Evolutionary conservation across 2,888 invertebrate species (phyloP).

Genomic region (Saturnia japonica): DNA sequence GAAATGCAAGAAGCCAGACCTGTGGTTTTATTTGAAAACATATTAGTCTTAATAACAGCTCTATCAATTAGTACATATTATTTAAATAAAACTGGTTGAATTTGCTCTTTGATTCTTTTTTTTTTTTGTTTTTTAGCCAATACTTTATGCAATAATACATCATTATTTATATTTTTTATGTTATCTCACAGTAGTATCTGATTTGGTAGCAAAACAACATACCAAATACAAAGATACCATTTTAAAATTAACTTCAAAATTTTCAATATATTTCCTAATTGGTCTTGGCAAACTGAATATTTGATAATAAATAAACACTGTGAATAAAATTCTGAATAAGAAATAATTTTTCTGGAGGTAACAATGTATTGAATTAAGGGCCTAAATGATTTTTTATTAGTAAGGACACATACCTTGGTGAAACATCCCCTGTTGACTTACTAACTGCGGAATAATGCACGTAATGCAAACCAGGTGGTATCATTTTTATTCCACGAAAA

Average conservation of each 20-base stretch:
- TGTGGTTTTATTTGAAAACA: slow-evolving; percentile 29
- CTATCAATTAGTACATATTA: no score
- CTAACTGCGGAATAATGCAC: slow-evolving; percentile 91
- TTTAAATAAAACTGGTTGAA: no score
- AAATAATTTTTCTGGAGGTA: neutral
- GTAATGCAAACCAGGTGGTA: slow-evolving; percentile 97
- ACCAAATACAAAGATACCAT: no score
- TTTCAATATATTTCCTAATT: neutral
- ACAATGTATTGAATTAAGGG: neutral
- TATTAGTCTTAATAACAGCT: no score
- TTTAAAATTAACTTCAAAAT: neutral
- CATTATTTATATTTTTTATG: no score
- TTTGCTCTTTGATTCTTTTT: no score
- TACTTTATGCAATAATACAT: no score
- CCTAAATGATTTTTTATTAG: neutral
- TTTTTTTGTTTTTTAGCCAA: no score
- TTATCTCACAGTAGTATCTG: no score
- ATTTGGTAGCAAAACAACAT: no score
- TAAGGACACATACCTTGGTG: slow-evolving; percentile 80
- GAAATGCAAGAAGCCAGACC: slow-evolving; percentile 92
- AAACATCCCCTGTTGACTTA: slow-evolving; percentile 82
- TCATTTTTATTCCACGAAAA: slow-evolving; percentile 98
- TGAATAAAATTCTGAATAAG: neutral
- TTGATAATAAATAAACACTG: neutral
- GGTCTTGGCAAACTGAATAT: neutral